Percentiles rank a stretch among this genome's conserved stretches.
Evolutionary conservation across 2,888 invertebrate genomes (phyloP).

Genomic region (Trisateles emortualis): DNA sequence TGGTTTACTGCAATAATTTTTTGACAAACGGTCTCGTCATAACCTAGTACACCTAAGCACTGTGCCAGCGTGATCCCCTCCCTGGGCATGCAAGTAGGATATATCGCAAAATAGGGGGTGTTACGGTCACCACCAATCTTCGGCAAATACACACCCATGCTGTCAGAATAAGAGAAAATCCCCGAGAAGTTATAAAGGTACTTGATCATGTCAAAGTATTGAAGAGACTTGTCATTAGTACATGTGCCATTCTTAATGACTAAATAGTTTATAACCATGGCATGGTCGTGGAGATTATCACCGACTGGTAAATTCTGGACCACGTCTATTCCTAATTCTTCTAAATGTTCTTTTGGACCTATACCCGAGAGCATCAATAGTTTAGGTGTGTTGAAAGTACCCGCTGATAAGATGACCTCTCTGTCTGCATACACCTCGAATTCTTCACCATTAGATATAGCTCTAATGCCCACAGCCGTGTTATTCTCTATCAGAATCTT

Average conservation of each 20-base stretch:
- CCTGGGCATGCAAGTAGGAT: constrained; percentile 64
- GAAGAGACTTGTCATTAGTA: constrained; percentile 29
- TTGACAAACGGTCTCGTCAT: constrained; percentile 57
- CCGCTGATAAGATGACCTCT: constrained; percentile 73
- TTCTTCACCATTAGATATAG: constrained; percentile 44
- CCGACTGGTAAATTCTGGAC: constrained; percentile 70
- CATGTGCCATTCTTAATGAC: constrained; percentile 69
- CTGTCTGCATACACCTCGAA: constrained; percentile 57
- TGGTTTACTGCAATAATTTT: constrained; percentile 54
- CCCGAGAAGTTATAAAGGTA: constrained; percentile 60
- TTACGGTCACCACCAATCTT: constrained; percentile 45
- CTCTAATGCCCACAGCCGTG: constrained; percentile 62
- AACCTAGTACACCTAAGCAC: constrained; percentile 59
- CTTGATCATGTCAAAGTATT: constrained; percentile 61
- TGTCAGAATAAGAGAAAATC: constrained; percentile 56
- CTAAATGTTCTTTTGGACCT: constrained; percentile 64
- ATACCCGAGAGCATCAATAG: constrained; percentile 72
- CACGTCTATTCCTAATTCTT: constrained; percentile 55
- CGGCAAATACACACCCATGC: constrained; percentile 65
- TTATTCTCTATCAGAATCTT: constrained; percentile 63
- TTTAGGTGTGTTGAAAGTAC: constrained; percentile 74
- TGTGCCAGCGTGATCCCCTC: constrained; percentile 48
- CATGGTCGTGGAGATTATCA: constrained; percentile 72
- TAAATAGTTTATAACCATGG: constrained; percentile 67
- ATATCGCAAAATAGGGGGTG: constrained; percentile 71